A percentile compares a stretch with the other conserved stretches of the same genome.
Conservation (phyloP, 2,113 vertebrate species). For the Gymnocephalus cernua region DNA sequence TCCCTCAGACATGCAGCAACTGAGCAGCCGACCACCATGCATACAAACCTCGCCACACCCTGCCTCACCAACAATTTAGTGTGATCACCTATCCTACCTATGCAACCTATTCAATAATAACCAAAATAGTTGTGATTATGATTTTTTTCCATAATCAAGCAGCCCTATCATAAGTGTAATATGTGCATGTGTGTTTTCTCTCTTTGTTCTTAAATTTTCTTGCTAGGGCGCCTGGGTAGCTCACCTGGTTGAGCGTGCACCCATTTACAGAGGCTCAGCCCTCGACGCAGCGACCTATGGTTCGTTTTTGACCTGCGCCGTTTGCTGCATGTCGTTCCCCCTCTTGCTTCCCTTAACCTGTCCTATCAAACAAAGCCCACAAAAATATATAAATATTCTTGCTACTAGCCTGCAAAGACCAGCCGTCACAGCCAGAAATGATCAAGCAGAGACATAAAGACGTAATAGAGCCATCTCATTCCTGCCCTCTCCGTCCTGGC, state of each 20-base stretch:
- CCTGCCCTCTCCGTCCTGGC: neutral
- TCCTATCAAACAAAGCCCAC: too few relatives aligned
- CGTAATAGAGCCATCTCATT: constrained; percentile 3
- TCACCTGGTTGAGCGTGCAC: too few relatives aligned
- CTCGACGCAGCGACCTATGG: too few relatives aligned
- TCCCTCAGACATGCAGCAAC: constrained; percentile 18
- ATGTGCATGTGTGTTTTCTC: neutral
- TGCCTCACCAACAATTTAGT: neutral
- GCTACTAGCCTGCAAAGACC: neutral
- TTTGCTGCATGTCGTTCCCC: too few relatives aligned
- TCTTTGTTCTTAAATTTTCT: neutral
- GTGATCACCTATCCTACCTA: too few relatives aligned
- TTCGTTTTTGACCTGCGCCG: too few relatives aligned
- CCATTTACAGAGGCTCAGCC: too few relatives aligned
- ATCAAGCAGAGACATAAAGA: neutral
- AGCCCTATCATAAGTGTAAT: neutral
- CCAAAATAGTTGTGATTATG: too few relatives aligned
- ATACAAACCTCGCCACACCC: constrained; percentile 11
- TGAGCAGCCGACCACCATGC: neutral
- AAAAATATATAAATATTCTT: neutral
- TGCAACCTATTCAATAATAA: too few relatives aligned
- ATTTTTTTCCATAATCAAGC: too few relatives aligned
- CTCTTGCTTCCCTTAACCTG: too few relatives aligned
- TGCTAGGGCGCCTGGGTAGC: too few relatives aligned
- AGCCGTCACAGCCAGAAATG: neutral